Base-by-base conservation (phyloP, 1,140 invertebrate genomes). In the Ylistrum balloti region DNA sequence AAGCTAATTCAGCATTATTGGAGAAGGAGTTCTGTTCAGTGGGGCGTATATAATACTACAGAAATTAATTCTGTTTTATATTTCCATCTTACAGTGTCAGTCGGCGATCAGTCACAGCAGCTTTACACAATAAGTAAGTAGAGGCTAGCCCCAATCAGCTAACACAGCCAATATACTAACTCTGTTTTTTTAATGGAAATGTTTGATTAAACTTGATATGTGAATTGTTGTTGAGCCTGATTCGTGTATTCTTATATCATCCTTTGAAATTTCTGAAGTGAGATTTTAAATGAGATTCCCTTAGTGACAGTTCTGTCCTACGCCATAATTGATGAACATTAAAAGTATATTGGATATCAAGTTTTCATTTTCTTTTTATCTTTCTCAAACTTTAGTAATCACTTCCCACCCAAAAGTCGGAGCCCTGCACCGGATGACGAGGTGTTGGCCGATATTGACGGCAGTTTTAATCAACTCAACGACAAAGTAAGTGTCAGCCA, bases 401-500 rank as follows among this genome's bases (percentile, higher is more conserved):
- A 74, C n/a, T 74, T 28, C 28, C n/a, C 56, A 74, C 56, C 56
- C 22, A 74, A 74, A 74, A 74, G 56, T 28, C 41, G 90, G 28
- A 93, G 93, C 88, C 93, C 92, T 10, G 93, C 93, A 33, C 92
- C 91, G n/a, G 74, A 90, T 45, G 91, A 94, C 86, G 95, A 95
- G 88, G 93, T 95, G 34, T 94, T 94, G 91, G 95, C 95, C 88
- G 94, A 95, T 89, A 95, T 95, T 88, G 95, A 95, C 91, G 95
- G 94, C 33, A 95, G 93, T 90, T 95, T 95, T 90, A 93, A 94
- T 28, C 93, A 94, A 48, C 91, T 95, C 33, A 94, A 94, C 90
- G 95, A 93, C 85, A 93, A 94, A 91, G 95, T 95, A 91, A 90
- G 93, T 86, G 35, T 7, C 13, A 7, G 5, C n/a, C n/a, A n/a